A percentile compares a stretch with the other conserved stretches of the same genome.
Conservation (phyloP, 1,140 invertebrate species). For the Aphelinus certus region DNA sequence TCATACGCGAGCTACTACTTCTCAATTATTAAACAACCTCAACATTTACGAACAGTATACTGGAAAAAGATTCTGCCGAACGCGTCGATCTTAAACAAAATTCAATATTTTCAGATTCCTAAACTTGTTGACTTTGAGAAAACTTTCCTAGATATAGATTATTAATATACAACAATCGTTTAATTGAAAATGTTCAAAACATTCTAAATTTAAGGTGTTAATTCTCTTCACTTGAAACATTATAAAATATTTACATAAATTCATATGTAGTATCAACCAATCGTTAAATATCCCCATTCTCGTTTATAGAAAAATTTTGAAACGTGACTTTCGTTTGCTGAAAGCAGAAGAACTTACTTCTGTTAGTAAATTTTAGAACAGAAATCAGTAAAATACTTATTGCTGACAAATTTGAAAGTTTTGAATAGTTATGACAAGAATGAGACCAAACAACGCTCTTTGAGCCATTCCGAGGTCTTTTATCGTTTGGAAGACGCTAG, state of each 20-base stretch:
- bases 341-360: too few relatives aligned
- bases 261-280: constrained; percentile 25
- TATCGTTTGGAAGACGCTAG: constrained; percentile 36
- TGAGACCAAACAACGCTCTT: neutral
- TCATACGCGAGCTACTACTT: constrained; percentile 35
- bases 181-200: too few relatives aligned
- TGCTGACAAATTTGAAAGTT: too few relatives aligned
- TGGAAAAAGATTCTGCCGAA: constrained; percentile 22
- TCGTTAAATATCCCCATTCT: constrained; percentile 18
- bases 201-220: neutral
- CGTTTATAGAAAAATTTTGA: constrained; percentile 7
- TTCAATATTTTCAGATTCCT: neutral
- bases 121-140: too few relatives aligned
- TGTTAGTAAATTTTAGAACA: too few relatives aligned
- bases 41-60: constrained; percentile 6
- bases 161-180: too few relatives aligned
- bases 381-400: too few relatives aligned
- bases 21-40: constrained; percentile 19
- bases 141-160: too few relatives aligned
- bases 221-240: neutral
- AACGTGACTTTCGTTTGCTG: too few relatives aligned
- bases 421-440: too few relatives aligned
- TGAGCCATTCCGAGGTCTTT: constrained; percentile 29
- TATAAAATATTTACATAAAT: constrained; percentile 36
- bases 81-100: constrained; percentile 14